Percentiles rank a stretch among this genome's conserved stretches.
Evolutionary conservation across 2,113 vertebrate genomes (phyloP).

Genomic region (Trogon surrucura): DNA sequence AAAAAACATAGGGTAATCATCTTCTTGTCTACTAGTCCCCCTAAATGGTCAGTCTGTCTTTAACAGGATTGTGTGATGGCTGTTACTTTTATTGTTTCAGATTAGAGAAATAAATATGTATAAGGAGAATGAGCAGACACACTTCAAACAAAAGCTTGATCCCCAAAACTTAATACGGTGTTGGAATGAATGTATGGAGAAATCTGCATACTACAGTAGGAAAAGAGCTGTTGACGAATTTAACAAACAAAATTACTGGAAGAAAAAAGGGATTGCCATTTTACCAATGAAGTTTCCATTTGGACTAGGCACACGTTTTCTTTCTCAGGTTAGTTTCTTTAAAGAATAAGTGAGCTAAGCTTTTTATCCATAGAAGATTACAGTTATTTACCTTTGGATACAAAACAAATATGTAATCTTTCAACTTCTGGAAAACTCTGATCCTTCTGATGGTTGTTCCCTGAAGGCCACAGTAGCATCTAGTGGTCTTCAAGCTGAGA

Average conservation of each 20-base stretch:
- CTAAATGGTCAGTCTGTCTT: neutral
- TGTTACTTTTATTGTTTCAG: conserved; percentile 67
- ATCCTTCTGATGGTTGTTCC: neutral
- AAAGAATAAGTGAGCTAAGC: neutral
- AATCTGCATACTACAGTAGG: conserved; percentile 70
- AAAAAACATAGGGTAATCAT: neutral
- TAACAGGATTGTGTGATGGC: neutral
- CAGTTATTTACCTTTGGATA: neutral
- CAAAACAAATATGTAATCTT: neutral
- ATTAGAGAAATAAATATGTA: conserved; percentile 88
- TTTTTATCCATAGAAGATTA: neutral
- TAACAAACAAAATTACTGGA: conserved; percentile 87
- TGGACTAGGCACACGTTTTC: conserved; percentile 64
- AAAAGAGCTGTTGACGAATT: conserved; percentile 72
- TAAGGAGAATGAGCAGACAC: conserved; percentile 75
- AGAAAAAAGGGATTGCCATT: conserved; percentile 86
- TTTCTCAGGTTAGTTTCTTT: conserved; percentile 83
- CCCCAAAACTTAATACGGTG: conserved; percentile 79
- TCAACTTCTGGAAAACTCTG: neutral
- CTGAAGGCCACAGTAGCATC: neutral
- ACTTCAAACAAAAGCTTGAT: conserved; percentile 82
- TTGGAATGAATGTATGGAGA: conserved; percentile 86
- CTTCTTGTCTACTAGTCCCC: neutral
- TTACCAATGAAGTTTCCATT: conserved; percentile 88
- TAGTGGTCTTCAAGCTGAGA: neutral